These are phyloP conservation scores for Hybos culiciformis DNA, from an alignment of 2,888 invertebrate species.

Conservation along the genomic window DNA sequence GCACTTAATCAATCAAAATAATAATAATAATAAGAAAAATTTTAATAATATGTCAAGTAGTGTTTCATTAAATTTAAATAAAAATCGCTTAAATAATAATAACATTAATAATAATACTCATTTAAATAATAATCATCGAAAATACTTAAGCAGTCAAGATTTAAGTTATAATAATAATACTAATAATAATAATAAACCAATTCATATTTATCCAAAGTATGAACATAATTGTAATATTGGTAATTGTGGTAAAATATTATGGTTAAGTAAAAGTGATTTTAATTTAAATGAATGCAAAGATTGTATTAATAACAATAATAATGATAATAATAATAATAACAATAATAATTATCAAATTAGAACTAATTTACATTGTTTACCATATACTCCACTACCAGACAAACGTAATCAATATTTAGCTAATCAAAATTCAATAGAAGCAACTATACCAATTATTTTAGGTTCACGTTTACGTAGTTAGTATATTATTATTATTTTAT, in stretches of 20 bases:
- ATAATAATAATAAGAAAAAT: too few species aligned
- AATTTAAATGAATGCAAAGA: too few species aligned
- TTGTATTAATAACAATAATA: slow-evolving; percentile 10
- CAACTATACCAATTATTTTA: slow-evolving; percentile 57
- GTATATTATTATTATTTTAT: slow-evolving; percentile 41
- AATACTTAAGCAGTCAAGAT: neutral
- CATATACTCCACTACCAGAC: slow-evolving; percentile 28
- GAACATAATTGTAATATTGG: slow-evolving; percentile 26
- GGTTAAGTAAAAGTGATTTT: slow-evolving; percentile 24
- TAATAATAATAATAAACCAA: neutral
- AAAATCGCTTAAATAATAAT: neutral
- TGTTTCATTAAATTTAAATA: too few species aligned
- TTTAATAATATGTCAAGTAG: too few species aligned
- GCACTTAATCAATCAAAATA: too few species aligned
- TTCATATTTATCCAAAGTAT: slow-evolving; percentile 9
- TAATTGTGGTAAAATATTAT: slow-evolving; percentile 33
- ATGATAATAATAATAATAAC: slow-evolving; percentile 8
- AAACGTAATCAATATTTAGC: slow-evolving; percentile 29
- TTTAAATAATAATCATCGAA: slow-evolving; percentile 10
- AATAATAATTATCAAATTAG: slow-evolving; percentile 16
- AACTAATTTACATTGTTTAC: slow-evolving; percentile 29
- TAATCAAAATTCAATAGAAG: slow-evolving; percentile 30
- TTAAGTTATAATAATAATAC: slow-evolving; percentile 1
- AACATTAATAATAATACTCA: slow-evolving; percentile 11
- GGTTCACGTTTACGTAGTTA: slow-evolving; percentile 59